Evolutionary conservation across 1,140 invertebrate genomes (phyloP).

Genomic region (Mycetomoellerius zeteki): DNA sequence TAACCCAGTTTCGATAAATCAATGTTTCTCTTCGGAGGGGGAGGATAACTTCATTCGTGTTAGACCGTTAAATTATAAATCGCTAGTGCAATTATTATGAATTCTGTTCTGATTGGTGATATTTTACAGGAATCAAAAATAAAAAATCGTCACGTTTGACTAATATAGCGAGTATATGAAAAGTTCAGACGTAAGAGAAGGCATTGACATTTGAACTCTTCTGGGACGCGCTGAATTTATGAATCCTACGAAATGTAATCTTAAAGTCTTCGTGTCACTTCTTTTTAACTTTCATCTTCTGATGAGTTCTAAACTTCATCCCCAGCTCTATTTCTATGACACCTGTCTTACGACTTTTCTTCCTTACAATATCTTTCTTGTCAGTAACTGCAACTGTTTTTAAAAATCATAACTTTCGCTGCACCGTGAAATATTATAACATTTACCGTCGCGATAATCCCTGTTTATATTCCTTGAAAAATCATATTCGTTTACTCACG

Average conservation of each 20-base stretch:
- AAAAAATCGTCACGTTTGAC: not conserved
- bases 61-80: constrained; percentile 21
- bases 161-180: constrained; percentile 5
- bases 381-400: not conserved
- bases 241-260: constrained; percentile 44
- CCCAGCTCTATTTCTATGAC: constrained; percentile 7
- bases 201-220: constrained; percentile 20
- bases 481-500: not conserved
- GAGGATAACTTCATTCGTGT: not conserved
- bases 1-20: constrained; percentile 7
- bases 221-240: constrained; percentile 36
- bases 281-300: constrained; percentile 53
- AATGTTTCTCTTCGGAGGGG: not conserved
- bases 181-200: constrained; percentile 5
- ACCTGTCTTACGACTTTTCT: constrained; percentile 41
- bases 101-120: not conserved
- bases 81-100: not conserved
- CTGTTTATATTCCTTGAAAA: constrained; percentile 2
- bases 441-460: not conserved
- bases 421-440: not conserved
- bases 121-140: not conserved
- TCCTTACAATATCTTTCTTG: not conserved
- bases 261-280: constrained; percentile 44
- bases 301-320: constrained; percentile 49
- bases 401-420: constrained; percentile 3